Percentiles rank a stretch among this genome's conserved stretches.
These are phyloP conservation scores for Amphiprion percula DNA, from an alignment of 2,113 vertebrate genomes.

Conservation along the genomic window DNA sequence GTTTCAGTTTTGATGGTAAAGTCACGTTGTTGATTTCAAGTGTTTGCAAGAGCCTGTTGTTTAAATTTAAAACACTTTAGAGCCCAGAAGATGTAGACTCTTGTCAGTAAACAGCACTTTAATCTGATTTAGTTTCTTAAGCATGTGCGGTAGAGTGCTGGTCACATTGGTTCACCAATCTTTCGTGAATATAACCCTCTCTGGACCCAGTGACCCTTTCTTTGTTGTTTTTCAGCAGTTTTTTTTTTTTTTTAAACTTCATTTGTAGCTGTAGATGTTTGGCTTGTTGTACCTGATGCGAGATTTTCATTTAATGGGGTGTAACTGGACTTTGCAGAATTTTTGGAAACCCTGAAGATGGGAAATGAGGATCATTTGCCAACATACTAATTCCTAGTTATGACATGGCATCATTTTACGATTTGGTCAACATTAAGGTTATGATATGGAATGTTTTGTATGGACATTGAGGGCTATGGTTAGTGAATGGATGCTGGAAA, in stretches of 20 bases:
- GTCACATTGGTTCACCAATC: not conserved
- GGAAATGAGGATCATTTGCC: too few relatives aligned
- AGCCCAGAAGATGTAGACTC: not conserved
- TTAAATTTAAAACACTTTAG: conserved; percentile 16
- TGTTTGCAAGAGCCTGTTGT: conserved; percentile 5
- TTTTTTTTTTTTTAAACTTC: too few relatives aligned
- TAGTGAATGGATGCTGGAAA: conserved; percentile 7
- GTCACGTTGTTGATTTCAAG: conserved; percentile 8
- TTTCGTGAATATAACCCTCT: not conserved
- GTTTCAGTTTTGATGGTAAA: not conserved
- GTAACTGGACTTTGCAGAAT: too few relatives aligned
- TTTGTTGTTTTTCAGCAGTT: not conserved
- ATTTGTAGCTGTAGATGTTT: too few relatives aligned
- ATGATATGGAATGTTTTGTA: too few relatives aligned
- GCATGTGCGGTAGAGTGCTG: conserved; percentile 13
- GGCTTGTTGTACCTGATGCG: too few relatives aligned
- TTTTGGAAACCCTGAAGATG: not conserved
- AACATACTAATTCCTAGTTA: too few relatives aligned
- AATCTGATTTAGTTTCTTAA: conserved; percentile 17
- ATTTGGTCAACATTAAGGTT: too few relatives aligned
- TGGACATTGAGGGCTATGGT: too few relatives aligned
- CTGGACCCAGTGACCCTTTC: conserved; percentile 2
- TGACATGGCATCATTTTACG: too few relatives aligned
- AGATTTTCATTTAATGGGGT: too few relatives aligned
- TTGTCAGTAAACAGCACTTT: conserved; percentile 44